phyloP scores from a whole-genome alignment of 2,888 invertebrate species.

The Pristionchus exspectatus region DNA sequence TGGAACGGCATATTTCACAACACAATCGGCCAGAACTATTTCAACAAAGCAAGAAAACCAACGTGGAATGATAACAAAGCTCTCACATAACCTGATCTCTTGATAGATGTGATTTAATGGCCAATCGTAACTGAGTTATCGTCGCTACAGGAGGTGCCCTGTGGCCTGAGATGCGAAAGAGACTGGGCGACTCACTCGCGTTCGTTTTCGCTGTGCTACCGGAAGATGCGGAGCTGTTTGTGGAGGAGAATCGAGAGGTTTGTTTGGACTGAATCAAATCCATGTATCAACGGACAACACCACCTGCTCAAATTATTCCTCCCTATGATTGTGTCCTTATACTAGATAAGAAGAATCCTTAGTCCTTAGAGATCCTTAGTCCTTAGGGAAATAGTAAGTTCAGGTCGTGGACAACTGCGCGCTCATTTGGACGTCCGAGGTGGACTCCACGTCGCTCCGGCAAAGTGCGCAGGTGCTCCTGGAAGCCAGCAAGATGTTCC shows the following conservation, averaged over 20 bases:
- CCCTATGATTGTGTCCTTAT: too few relatives aligned
- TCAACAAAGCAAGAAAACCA: too few relatives aligned
- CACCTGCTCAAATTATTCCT: too few relatives aligned
- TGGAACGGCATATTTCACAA: too few relatives aligned
- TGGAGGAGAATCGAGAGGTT: conserved; percentile 41
- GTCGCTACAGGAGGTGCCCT: conserved; percentile 26
- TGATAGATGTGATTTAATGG: too few relatives aligned
- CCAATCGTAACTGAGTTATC: too few relatives aligned
- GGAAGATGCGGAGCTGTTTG: background rate
- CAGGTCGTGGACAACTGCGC: conserved; percentile 11
- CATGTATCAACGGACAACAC: too few relatives aligned
- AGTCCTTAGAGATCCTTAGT: too few relatives aligned
- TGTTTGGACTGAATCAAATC: too few relatives aligned
- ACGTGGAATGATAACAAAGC: background rate
- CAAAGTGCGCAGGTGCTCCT: conserved; percentile 34
- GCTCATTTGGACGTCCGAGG: conserved; percentile 38
- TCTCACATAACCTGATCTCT: background rate
- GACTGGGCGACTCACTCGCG: conserved; percentile 29
- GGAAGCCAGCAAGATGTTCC: conserved; percentile 39
- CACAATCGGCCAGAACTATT: too few relatives aligned
- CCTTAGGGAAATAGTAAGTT: background rate
- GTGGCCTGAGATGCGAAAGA: conserved; percentile 35
- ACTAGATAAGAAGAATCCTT: too few relatives aligned
- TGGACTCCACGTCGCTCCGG: conserved; percentile 42
- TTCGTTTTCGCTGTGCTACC: conserved; percentile 17